phyloP scores from a whole-genome alignment of 2,797 vertebrate species.

The Prionace glauca region DNA sequence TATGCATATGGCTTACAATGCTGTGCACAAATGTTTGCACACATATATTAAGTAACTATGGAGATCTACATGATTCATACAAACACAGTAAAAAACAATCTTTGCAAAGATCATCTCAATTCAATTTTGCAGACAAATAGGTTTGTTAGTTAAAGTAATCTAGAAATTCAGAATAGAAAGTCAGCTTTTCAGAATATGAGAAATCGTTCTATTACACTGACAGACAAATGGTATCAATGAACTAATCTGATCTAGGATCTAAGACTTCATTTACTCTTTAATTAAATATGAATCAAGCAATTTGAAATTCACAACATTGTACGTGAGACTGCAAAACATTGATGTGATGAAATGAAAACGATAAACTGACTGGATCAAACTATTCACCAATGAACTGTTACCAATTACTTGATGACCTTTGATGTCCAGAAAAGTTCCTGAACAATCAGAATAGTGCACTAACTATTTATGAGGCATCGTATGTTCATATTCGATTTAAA shows the following conservation, averaged over 20 bases:
- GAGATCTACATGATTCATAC: constrained; percentile 5
- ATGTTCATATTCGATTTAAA: not conserved
- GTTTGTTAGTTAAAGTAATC: not conserved
- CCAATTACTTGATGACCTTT: not conserved
- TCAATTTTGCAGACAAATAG: not conserved
- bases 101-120: constrained; percentile 20
- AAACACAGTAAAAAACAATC: too few relatives aligned
- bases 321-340: not conserved
- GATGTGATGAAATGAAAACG: not conserved
- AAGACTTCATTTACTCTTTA: not conserved
- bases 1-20: not conserved
- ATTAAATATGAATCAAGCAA: not conserved
- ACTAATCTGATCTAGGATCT: not conserved
- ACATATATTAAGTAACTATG: not conserved
- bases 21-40: not conserved
- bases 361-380: not conserved
- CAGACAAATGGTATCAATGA: not conserved
- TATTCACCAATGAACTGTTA: not conserved
- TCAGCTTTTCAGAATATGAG: not conserved
- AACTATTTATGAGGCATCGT: not conserved
- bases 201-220: not conserved
- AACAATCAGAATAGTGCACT: not conserved
- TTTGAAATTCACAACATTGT: not conserved
- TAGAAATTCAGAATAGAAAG: not conserved
- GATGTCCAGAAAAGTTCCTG: not conserved